Conservation (phyloP, 1,140 invertebrate genomes). For the Ylistrum balloti region DNA sequence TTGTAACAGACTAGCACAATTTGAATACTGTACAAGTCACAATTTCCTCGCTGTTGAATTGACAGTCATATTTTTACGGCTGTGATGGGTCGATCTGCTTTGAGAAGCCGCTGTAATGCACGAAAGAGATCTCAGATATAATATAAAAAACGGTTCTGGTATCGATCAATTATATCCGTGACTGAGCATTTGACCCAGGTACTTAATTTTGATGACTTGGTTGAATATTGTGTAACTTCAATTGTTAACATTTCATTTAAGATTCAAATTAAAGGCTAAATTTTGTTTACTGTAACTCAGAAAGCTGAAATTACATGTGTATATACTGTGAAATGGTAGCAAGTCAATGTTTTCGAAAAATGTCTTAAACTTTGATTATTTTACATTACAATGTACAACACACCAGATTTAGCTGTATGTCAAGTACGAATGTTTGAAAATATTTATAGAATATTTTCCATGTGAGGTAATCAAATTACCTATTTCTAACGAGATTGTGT, state of each 20-base stretch:
- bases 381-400: too few relatives aligned
- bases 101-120: background rate
- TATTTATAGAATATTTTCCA: slow-evolving; percentile 36
- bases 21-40: background rate
- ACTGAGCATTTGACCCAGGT: slow-evolving; percentile 13
- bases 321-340: too few relatives aligned
- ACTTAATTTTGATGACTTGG: background rate
- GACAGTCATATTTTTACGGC: background rate
- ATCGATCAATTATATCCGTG: background rate
- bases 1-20: background rate
- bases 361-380: too few relatives aligned
- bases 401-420: too few relatives aligned
- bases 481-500: background rate
- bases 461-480: background rate
- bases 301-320: too few relatives aligned
- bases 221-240: background rate
- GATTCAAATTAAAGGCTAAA: background rate
- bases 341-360: too few relatives aligned
- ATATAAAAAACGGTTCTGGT: background rate
- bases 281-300: background rate
- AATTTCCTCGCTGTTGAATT: slow-evolving; percentile 22
- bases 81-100: background rate
- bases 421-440: background rate
- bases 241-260: background rate
- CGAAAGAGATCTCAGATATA: background rate